Conservation (phyloP, 2,113 vertebrate genomes). For the Aspiorhynchus laticeps region DNA sequence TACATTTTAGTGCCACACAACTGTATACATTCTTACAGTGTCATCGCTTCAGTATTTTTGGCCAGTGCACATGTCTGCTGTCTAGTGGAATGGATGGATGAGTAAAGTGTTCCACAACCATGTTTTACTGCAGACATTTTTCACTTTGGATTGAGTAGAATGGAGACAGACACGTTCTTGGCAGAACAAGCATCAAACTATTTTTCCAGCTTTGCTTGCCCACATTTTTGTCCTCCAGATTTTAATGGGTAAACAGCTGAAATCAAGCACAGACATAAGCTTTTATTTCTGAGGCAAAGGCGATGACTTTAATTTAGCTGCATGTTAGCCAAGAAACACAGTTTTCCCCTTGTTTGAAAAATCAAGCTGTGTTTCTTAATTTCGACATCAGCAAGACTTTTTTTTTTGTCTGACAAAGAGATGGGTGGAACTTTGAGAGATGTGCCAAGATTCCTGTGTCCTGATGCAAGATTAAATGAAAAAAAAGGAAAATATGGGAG, state of each 20-base stretch:
- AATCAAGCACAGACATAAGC: slow-evolving; percentile 8
- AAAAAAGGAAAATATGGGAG: slow-evolving; percentile 8
- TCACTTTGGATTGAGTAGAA: background rate
- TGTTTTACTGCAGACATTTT: background rate
- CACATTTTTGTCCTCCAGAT: slow-evolving; percentile 25
- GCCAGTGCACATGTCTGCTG: slow-evolving; percentile 7
- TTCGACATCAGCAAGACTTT: slow-evolving; percentile 52
- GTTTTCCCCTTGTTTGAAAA: slow-evolving; percentile 24
- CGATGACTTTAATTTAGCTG: background rate
- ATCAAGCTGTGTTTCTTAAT: background rate
- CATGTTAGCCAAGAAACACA: background rate
- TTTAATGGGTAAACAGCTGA: background rate
- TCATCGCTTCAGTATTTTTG: slow-evolving; percentile 31
- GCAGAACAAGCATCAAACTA: slow-evolving; percentile 24
- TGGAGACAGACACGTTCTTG: slow-evolving; percentile 14
- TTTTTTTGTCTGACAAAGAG: slow-evolving; percentile 47
- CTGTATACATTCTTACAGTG: slow-evolving; percentile 36
- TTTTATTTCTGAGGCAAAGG: background rate
- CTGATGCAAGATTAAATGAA: slow-evolving; percentile 66
- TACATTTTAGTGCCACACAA: slow-evolving; percentile 39
- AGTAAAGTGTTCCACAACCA: background rate
- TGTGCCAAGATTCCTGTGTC: slow-evolving; percentile 71
- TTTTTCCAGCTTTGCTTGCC: background rate
- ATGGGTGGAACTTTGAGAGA: slow-evolving; percentile 54
- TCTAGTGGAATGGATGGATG: slow-evolving; percentile 25